A percentile compares a stretch with the other conserved stretches of the same genome.
These are phyloP conservation scores for Rhynchomys soricoides DNA, from an alignment of 2,113 vertebrate genomes.

Conservation along the genomic window DNA sequence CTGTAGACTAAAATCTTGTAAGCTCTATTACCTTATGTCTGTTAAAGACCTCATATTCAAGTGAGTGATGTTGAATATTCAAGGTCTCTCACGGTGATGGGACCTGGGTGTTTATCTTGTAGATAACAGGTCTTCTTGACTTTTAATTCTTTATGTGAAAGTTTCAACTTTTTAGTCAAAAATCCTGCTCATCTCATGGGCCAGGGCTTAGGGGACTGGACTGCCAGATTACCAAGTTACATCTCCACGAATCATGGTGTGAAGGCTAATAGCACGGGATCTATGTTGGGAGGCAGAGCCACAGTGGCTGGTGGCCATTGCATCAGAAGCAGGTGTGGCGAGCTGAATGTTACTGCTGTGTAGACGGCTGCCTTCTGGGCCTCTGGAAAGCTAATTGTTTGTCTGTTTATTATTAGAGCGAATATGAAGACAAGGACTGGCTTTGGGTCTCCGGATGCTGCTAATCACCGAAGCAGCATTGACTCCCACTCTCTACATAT, in stretches of 20 bases:
- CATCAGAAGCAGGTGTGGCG: rapidly evolving
- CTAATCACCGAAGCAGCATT: background rate
- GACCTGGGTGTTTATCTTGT: background rate
- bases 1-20: background rate
- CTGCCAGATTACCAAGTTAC: background rate
- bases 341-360: background rate
- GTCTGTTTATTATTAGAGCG: background rate
- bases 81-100: background rate
- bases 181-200: background rate
- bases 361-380: rapidly evolving
- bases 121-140: background rate
- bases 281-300: background rate
- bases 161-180: background rate
- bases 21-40: background rate
- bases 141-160: background rate
- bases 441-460: background rate
- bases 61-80: background rate
- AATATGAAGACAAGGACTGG: background rate
- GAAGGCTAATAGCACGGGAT: rapidly evolving
- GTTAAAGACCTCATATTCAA: rapidly evolving
- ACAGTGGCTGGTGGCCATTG: background rate
- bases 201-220: background rate
- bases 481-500: background rate
- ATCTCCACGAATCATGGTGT: background rate
- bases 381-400: background rate